Base-by-base conservation (phyloP, 2,888 invertebrate genomes). In the Hemaris fuciformis region DNA sequence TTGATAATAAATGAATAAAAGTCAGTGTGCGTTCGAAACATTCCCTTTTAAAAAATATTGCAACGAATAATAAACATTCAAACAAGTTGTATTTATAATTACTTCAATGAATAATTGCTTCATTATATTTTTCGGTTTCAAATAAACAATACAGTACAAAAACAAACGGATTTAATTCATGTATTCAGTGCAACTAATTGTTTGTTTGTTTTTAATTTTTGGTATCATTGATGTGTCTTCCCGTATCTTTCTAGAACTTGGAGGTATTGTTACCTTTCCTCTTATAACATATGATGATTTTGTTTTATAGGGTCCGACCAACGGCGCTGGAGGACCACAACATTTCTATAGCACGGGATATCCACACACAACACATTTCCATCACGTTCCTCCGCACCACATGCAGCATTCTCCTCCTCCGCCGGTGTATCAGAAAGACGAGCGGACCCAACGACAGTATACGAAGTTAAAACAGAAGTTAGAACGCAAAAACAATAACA, bases 401-500 rank as follows among this genome's bases (percentile, higher is more conserved):
- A 93, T 95, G 88, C 95, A 95, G 73, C 95, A 95, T 87, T 95
- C 95, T 69, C 95, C 95, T 61, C 95, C 95, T 57, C 93, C 92
- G 3, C 89, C 87, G 1, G 87, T 88, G 43, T 95, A 94, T 85
- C 95, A 95, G 79, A 96, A 96, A 83, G 96, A 97, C 84, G 97
- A 97, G 84, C 93, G 97, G 75, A 94, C 96, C 45, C 96, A 96
- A 80, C 91, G 96, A 67, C 96, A 96, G 84, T 95, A 96, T 81
- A 94, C 94, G 68, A 97, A 97, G 87, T 91, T 97, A 74, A 94
- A 95, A 82, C 95, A 95, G 76, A 96, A 96, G 86, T 87, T 96
- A 70, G 96, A 96, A 79, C 93, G 95, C 70, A 95, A 95, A 82
- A 94, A 94, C 67, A 87, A 81, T 60, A 90, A 81, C 81, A 85